A percentile compares a stretch with the other conserved stretches of the same genome.
Evolutionary conservation across 1,140 invertebrate species (phyloP).

Genomic region (Zaprionus vittiger): DNA sequence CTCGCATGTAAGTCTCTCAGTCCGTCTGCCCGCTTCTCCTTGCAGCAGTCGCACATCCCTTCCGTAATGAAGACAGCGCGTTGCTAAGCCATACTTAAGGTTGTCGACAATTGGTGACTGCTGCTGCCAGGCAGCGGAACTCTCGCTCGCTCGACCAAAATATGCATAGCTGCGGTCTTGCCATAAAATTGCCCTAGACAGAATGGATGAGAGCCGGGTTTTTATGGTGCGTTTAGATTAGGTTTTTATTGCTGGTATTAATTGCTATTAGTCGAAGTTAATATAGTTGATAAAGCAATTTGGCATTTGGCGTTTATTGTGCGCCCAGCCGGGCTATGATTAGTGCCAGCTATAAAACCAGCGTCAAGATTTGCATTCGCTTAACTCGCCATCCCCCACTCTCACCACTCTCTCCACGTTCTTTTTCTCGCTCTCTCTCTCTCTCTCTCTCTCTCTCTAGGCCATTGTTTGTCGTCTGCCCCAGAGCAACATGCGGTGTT

Average conservation of each 20-base stretch:
- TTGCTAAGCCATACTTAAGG: slow-evolving; percentile 80
- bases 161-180: slow-evolving; percentile 66
- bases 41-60: slow-evolving; percentile 41
- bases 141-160: slow-evolving; percentile 30
- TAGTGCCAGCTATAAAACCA: slow-evolving; percentile 67
- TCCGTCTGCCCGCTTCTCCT: background rate
- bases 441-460: background rate
- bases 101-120: slow-evolving; percentile 76
- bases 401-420: background rate
- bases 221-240: slow-evolving; percentile 76
- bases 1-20: slow-evolving; percentile 24
- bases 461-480: slow-evolving; percentile 4
- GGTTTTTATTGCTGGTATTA: slow-evolving; percentile 82
- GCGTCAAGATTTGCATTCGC: slow-evolving; percentile 72
- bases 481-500: slow-evolving; percentile 58
- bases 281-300: slow-evolving; percentile 83
- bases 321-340: slow-evolving; percentile 63
- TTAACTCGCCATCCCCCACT: slow-evolving; percentile 30
- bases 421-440: background rate
- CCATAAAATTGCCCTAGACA: slow-evolving; percentile 50
- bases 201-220: slow-evolving; percentile 55
- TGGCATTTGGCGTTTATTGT: slow-evolving; percentile 78
- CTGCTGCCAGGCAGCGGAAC: slow-evolving; percentile 39
- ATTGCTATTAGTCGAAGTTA: slow-evolving; percentile 82
- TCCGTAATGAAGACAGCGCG: slow-evolving; percentile 75